Conservation (phyloP, 2,113 vertebrate genomes). For the Sapajus apella region DNA sequence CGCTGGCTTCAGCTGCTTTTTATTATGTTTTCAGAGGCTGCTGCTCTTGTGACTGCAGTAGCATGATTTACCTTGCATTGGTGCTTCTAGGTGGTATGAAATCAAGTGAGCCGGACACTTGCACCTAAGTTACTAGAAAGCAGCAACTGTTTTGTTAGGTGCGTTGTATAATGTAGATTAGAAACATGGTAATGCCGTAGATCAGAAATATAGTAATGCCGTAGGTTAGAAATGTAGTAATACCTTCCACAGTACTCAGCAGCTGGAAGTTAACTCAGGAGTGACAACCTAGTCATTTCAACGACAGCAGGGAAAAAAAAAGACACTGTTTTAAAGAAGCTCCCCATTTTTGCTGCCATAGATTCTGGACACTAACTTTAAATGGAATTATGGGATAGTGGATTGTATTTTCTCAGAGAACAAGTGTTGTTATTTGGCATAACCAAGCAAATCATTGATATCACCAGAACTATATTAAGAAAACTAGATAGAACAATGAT, state of each 20-base stretch:
- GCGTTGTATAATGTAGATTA: background rate
- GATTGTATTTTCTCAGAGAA: constrained; percentile 1
- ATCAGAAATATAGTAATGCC: background rate
- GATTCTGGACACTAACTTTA: background rate
- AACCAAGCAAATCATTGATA: background rate
- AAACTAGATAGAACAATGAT: background rate
- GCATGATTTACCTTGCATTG: background rate
- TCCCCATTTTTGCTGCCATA: background rate
- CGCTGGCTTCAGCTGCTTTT: background rate
- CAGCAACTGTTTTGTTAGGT: background rate
- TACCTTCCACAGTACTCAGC: background rate
- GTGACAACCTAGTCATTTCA: background rate
- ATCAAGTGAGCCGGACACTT: background rate
- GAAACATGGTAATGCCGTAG: background rate
- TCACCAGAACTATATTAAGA: background rate
- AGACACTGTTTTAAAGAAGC: background rate
- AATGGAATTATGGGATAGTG: background rate
- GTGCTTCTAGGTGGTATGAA: background rate
- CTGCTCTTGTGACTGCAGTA: background rate
- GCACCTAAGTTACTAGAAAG: background rate
- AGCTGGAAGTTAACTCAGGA: background rate
- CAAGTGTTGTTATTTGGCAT: background rate
- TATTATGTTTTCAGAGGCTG: background rate
- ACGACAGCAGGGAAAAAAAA: background rate
- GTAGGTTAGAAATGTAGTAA: background rate